Base-by-base conservation (phyloP, 64 coral and sea anemone genomes). In the Catalaphyllia jardinei region DNA sequence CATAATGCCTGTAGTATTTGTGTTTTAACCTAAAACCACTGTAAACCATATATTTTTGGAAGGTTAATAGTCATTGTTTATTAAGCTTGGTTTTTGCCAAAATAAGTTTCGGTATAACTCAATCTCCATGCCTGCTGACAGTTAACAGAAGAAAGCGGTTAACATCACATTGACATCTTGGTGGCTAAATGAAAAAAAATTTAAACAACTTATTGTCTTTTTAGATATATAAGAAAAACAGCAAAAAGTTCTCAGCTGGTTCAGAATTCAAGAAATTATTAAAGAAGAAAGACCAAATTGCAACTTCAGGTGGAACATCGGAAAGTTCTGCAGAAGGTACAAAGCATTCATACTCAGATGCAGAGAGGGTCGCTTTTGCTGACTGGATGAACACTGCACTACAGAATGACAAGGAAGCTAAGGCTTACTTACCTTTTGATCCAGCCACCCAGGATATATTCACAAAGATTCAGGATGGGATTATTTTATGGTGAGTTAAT, bases 371-470 rank as follows among this genome's bases (percentile, higher is more conserved):
- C 38, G 97, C 97, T 12, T 99, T 99, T 78, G 92, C 85, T 78
- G 97, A 99, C n/a, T 99, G 97, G 97, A 99, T 99, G 15, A 99
- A 99, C 86, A 95, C 82, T 62, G 75, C 94, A 67, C 50, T 99
- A 20, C 88, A 87, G 59, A 91, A 95, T 9, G 97, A 99, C 31
- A 64, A 73, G 59, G 94, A 95, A 59, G 85, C 92, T 6, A 65
- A 72, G 7, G 92, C 78, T 3, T 93, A 95, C 60, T 76, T 99
- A 25, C 94, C 97, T 18, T 79, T 99, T 91, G 57, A 93, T 49
- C 18, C 88, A 52, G 71, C 54, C 42, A 91, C 89, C 30, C 77
- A 91, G 10, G 93, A 99, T 12, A 25, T 99, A 15, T 99, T 95
- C 73, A 46, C 93, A 22, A 95, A 95, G 93, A 79, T 92, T 16